phyloP scores from a whole-genome alignment of 1,140 invertebrate genomes.

The Drosophila mayri region DNA sequence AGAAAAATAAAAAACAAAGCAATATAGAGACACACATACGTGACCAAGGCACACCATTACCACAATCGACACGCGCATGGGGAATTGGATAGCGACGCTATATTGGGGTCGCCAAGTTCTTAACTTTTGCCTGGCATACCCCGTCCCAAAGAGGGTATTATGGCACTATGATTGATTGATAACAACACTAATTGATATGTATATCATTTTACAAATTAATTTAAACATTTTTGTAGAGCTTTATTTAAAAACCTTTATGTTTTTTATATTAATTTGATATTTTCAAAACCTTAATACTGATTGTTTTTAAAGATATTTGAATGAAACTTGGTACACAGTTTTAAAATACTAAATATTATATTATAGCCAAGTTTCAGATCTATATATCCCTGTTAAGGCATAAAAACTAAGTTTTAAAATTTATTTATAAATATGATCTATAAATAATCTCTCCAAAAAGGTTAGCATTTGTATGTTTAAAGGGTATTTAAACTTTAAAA shows the following conservation, averaged over 20 bases:
- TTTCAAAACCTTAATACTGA: neutral
- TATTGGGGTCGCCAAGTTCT: slow-evolving; percentile 18
- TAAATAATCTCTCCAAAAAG: neutral
- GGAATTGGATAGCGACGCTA: slow-evolving; percentile 49
- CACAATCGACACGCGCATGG: slow-evolving; percentile 35
- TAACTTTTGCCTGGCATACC: slow-evolving; percentile 28
- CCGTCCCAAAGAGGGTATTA: neutral
- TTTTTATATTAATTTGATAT: neutral
- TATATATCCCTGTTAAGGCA: fast-evolving
- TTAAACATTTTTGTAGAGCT: too few relatives aligned
- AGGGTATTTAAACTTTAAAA: too few relatives aligned
- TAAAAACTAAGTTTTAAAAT: neutral
- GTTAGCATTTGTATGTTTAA: neutral
- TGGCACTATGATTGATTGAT: neutral
- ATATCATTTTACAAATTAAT: neutral
- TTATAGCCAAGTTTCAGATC: neutral
- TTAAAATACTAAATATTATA: neutral
- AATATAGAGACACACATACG: slow-evolving; percentile 32
- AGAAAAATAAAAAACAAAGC: slow-evolving; percentile 23
- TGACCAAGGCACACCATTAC: slow-evolving; percentile 15
- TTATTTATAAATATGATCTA: neutral
- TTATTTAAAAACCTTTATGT: neutral
- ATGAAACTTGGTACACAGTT: neutral
- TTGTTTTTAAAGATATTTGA: neutral
- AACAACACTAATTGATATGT: neutral